These are phyloP conservation scores for Drosophila ironensis DNA, from an alignment of 1,140 invertebrate genomes.

Conservation along the genomic window DNA sequence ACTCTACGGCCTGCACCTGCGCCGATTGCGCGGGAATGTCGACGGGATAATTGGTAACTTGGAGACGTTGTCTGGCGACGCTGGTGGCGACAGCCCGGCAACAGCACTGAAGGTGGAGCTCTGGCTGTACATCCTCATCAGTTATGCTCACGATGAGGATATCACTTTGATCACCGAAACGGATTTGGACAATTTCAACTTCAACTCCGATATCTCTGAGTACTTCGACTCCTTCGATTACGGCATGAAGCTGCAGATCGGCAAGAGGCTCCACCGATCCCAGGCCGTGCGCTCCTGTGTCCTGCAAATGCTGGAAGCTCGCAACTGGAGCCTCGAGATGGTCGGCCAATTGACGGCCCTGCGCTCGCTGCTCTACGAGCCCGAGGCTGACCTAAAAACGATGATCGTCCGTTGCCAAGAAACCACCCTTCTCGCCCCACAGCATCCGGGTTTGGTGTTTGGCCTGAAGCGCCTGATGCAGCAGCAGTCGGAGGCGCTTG, in stretches of 20 bases:
- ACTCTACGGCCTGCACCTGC: conserved; percentile 50
- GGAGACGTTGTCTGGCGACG: background rate
- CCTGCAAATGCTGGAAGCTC: background rate
- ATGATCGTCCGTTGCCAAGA: conserved; percentile 1
- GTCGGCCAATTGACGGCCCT: conserved; percentile 9
- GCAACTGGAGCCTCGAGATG: conserved; percentile 8
- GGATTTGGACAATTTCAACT: conserved; percentile 51
- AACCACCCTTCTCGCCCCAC: background rate
- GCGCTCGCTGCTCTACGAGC: conserved; percentile 7
- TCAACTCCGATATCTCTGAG: conserved; percentile 10
- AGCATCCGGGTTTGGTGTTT: conserved; percentile 38
- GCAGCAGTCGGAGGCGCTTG: background rate
- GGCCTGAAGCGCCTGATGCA: conserved; percentile 13
- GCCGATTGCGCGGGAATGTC: conserved; percentile 20
- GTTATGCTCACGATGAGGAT: background rate
- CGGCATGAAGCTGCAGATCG: background rate
- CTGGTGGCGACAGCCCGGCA: background rate
- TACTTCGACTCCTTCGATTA: conserved; percentile 1
- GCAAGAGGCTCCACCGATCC: background rate
- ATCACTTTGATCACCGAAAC: background rate
- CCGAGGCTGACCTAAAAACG: background rate
- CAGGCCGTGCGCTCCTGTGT: conserved; percentile 11
- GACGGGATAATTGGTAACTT: background rate
- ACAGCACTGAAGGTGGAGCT: conserved; percentile 17
- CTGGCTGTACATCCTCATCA: conserved; percentile 37